Conservation (phyloP, 2,888 invertebrate genomes). For the Prosapia bicincta region DNA sequence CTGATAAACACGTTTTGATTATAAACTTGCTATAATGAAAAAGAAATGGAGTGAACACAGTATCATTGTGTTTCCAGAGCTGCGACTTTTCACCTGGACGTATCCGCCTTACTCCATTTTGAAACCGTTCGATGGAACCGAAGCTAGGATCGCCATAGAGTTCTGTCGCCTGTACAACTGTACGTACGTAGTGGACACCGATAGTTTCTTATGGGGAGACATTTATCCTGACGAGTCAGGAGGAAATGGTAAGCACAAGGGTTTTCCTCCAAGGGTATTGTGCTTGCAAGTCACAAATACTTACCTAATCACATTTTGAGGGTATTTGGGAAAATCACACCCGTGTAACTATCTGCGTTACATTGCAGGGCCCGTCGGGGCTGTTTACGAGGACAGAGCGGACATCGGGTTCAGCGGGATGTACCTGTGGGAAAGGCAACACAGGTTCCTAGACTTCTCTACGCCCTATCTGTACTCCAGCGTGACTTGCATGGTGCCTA, state of each 20-base stretch:
- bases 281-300: no score
- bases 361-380: slow-evolving; percentile 51
- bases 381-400: slow-evolving; percentile 56
- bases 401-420: slow-evolving; percentile 58
- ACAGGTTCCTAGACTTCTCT: slow-evolving; percentile 58
- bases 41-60: no score
- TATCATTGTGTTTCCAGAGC: no score
- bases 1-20: no score
- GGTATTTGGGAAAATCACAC: no score
- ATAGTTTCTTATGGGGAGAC: slow-evolving; percentile 29
- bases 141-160: slow-evolving; percentile 19
- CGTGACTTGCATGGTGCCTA: slow-evolving; percentile 64
- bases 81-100: not conserved
- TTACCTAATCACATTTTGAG: no score
- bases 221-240: slow-evolving; percentile 15
- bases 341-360: no score
- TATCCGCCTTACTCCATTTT: slow-evolving; percentile 28
- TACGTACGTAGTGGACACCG: slow-evolving; percentile 8
- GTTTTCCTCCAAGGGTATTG: no score
- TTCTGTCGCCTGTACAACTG: slow-evolving; percentile 30
- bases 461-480: slow-evolving; percentile 57
- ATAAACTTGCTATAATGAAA: no score
- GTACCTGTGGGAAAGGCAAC: slow-evolving; percentile 61
- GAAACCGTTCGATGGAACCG: slow-evolving; percentile 31
- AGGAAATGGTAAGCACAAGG: not conserved